Evolutionary conservation across 2,888 invertebrate genomes (phyloP).

Genomic region (Orthosia incerta): DNA sequence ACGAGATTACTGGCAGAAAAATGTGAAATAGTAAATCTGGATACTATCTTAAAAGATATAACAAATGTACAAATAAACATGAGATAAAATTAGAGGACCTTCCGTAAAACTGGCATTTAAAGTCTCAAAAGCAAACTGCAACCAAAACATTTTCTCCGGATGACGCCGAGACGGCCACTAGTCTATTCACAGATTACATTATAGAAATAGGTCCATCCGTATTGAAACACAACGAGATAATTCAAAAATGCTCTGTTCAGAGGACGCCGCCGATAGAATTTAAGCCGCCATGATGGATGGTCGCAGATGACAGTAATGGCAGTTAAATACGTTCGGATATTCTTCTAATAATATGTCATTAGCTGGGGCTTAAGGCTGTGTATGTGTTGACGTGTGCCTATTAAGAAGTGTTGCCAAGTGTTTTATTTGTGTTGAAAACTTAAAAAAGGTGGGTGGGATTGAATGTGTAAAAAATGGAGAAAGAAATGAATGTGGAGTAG

Average conservation of each 20-base stretch:
- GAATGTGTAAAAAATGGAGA: neutral
- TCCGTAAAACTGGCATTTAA: neutral
- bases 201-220: slow-evolving; percentile 53
- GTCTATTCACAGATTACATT: slow-evolving; percentile 44
- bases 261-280: slow-evolving; percentile 62
- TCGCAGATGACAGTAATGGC: slow-evolving; percentile 65
- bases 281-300: slow-evolving; percentile 66
- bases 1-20: too few relatives aligned
- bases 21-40: too few relatives aligned
- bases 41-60: too few relatives aligned
- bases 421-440: slow-evolving; percentile 35
- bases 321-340: slow-evolving; percentile 67
- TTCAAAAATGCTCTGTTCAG: slow-evolving; percentile 59
- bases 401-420: slow-evolving; percentile 45
- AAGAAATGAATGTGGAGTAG: slow-evolving; percentile 1
- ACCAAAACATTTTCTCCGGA: slow-evolving; percentile 18
- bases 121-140: neutral
- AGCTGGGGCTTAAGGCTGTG: slow-evolving; percentile 49
- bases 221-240: slow-evolving; percentile 62
- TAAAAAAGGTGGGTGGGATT: slow-evolving; percentile 19
- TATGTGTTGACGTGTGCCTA: slow-evolving; percentile 57
- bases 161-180: slow-evolving; percentile 11
- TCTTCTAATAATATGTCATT: slow-evolving; percentile 61
- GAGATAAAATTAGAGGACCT: neutral
- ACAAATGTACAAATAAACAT: too few relatives aligned